Percentiles rank a stretch among this genome's conserved stretches.
phyloP scores from a whole-genome alignment of 2,797 vertebrate genomes.

The Ctenopoma kingsleyae region DNA sequence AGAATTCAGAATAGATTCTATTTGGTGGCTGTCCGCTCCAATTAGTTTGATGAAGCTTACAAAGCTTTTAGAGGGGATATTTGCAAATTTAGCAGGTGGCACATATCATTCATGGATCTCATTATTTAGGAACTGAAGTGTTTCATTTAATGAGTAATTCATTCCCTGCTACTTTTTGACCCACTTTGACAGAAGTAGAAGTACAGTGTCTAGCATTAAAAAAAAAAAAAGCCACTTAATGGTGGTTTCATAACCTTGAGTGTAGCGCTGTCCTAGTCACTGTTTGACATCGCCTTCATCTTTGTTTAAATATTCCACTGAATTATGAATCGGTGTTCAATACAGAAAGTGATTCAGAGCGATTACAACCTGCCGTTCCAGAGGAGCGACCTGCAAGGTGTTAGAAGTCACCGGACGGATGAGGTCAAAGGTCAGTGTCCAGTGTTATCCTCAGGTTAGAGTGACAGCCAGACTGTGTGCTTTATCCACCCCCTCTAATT shows the following conservation, averaged over 20 bases:
- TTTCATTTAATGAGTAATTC: conserved; percentile 80
- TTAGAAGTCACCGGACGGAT: conserved; percentile 47
- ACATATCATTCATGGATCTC: conserved; percentile 72
- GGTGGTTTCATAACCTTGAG: conserved; percentile 61
- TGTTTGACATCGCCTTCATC: conserved; percentile 49
- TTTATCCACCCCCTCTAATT: conserved; percentile 68
- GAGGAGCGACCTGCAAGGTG: conserved; percentile 49
- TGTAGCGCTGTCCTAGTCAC: not conserved
- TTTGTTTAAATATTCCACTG: conserved; percentile 53
- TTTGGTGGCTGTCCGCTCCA: conserved; percentile 76
- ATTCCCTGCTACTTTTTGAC: conserved; percentile 75
- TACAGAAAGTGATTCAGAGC: conserved; percentile 28
- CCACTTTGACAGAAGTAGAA: conserved; percentile 70
- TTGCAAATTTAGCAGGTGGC: conserved; percentile 76
- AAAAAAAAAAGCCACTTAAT: conserved; percentile 49
- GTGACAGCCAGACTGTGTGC: conserved; percentile 52
- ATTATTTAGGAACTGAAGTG: conserved; percentile 78
- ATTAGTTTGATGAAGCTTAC: conserved; percentile 83
- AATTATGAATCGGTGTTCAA: conserved; percentile 59
- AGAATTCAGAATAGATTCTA: conserved; percentile 76
- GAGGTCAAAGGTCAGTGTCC: conserved; percentile 73
- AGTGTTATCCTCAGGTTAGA: conserved; percentile 58
- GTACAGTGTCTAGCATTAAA: conserved; percentile 15
- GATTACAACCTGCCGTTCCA: conserved; percentile 37
- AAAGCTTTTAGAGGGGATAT: conserved; percentile 77